A percentile compares a stretch with the other conserved stretches of the same genome.
These are phyloP conservation scores for Anniella stebbinsi DNA, from an alignment of 2,797 vertebrate genomes.

Conservation along the genomic window DNA sequence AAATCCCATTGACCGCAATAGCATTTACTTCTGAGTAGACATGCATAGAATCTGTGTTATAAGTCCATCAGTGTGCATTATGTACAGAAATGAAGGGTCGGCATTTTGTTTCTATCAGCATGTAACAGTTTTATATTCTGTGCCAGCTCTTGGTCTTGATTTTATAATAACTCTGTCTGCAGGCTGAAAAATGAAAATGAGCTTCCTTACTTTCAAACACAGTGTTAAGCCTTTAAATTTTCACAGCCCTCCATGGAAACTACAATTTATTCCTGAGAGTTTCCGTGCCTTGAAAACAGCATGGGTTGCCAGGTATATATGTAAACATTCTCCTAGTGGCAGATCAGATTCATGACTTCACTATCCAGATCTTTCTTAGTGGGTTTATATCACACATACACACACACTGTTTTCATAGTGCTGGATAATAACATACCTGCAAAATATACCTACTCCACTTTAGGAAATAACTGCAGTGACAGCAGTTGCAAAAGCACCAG, in stretches of 20 bases:
- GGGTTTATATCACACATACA: fast-evolving
- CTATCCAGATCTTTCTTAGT: background rate
- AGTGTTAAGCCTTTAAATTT: background rate
- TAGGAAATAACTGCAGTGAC: background rate
- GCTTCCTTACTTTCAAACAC: conserved; percentile 14
- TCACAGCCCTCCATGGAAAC: background rate
- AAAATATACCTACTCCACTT: background rate
- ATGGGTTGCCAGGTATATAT: background rate
- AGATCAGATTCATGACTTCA: background rate
- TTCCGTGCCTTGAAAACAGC: conserved; percentile 5
- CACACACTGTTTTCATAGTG: background rate
- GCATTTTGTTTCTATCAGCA: conserved; percentile 44
- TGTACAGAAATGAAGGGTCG: conserved; percentile 50
- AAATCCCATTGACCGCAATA: too few relatives aligned
- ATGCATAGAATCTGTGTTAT: too few relatives aligned
- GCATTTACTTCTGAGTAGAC: too few relatives aligned
- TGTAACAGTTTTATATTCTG: conserved; percentile 25
- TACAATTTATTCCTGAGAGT: conserved; percentile 4
- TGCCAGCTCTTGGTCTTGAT: conserved; percentile 33
- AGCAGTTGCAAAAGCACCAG: background rate
- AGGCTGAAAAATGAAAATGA: conserved; percentile 1
- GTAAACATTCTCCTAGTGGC: conserved; percentile 23
- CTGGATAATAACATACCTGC: too few relatives aligned
- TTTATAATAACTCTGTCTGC: conserved; percentile 50
- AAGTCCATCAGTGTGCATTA: conserved; percentile 43